Evolutionary conservation across 2,888 invertebrate genomes (phyloP).

Genomic region (Synanthedon andrenaeformis): DNA sequence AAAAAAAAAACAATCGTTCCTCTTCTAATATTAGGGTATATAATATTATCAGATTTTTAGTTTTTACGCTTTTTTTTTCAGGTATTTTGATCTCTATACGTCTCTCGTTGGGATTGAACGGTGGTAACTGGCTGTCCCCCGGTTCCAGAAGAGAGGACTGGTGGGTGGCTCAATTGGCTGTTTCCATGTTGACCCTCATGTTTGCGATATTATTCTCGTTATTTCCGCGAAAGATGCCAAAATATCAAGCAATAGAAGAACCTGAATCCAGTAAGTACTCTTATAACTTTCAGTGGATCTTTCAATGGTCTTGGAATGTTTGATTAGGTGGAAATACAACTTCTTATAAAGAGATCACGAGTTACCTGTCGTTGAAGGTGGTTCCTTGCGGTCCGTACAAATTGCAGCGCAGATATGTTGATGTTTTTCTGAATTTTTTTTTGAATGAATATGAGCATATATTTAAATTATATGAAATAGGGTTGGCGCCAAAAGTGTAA

Average conservation of each 20-base stretch:
- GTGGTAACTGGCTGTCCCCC: constrained; percentile 35
- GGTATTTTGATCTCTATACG: constrained; percentile 58
- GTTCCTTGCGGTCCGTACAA: no score
- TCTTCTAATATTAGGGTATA: no score
- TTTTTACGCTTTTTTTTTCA: constrained; percentile 11
- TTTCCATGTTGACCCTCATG: constrained; percentile 48
- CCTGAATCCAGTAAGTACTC: not conserved
- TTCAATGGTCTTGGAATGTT: not conserved
- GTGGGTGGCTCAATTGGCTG: constrained; percentile 49
- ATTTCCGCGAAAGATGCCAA: constrained; percentile 39
- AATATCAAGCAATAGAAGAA: constrained; percentile 17
- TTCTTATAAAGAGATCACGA: no score
- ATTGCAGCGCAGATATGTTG: no score
- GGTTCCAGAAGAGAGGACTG: constrained; percentile 36
- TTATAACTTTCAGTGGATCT: not conserved
- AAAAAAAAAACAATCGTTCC: no score
- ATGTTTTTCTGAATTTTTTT: no score
- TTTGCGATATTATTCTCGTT: constrained; percentile 45
- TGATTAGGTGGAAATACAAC: not conserved
- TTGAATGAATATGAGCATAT: no score
- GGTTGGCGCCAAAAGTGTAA: no score
- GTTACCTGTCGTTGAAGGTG: no score
- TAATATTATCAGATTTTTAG: no score
- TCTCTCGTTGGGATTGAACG: constrained; percentile 46
- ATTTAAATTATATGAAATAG: no score